Percentiles rank a stretch among this genome's conserved stretches.
These are phyloP conservation scores for Escarpia spicata DNA, from an alignment of 2,888 invertebrate genomes.

Conservation along the genomic window DNA sequence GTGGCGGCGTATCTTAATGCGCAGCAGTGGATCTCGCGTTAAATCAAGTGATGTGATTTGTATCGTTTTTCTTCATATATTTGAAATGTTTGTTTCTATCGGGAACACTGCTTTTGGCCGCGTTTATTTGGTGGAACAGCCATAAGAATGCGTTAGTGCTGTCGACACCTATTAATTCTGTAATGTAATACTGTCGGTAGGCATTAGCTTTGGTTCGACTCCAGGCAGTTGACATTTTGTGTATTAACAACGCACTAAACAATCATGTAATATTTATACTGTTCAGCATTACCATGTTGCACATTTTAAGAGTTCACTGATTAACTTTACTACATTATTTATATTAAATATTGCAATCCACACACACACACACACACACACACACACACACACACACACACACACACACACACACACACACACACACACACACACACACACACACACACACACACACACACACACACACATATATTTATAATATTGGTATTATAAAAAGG, in stretches of 20 bases:
- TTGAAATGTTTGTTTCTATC: background rate
- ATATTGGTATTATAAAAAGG: no score
- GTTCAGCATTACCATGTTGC: no score
- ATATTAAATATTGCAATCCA: no score
- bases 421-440: no score
- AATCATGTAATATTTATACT: background rate
- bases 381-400: no score
- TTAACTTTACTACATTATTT: no score
- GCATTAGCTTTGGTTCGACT: background rate
- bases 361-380: no score
- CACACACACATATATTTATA: no score
- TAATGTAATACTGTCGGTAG: background rate
- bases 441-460: no score
- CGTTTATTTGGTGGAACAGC: background rate
- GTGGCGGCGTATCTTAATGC: background rate
- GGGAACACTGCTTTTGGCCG: background rate
- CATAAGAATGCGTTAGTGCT: background rate
- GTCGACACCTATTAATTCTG: background rate
- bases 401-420: no score
- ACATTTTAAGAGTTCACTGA: no score
- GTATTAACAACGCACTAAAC: background rate
- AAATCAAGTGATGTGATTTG: background rate
- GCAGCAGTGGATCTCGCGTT: background rate
- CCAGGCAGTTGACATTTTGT: background rate
- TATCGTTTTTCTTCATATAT: background rate